Evolutionary conservation across 2,113 vertebrate species (phyloP).

Genomic region (Cryptomyrus ogoouensis): DNA sequence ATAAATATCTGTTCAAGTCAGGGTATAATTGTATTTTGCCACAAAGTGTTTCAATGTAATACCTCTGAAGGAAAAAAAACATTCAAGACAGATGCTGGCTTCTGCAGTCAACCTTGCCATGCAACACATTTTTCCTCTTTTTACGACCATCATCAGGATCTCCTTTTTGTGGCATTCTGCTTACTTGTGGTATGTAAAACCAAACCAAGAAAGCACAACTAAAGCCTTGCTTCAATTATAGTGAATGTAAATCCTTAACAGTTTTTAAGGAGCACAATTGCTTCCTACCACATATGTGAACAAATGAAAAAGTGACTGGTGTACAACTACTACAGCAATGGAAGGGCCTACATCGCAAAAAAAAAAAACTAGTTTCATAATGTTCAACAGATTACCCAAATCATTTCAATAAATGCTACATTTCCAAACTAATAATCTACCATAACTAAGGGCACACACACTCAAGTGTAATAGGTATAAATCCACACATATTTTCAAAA

Average conservation of each 20-base stretch:
- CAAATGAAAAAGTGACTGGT: neutral
- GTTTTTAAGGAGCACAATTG: neutral
- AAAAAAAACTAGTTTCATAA: neutral
- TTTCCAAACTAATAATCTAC: neutral
- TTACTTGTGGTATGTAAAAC: conserved; percentile 12
- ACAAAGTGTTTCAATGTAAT: neutral
- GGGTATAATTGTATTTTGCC: neutral
- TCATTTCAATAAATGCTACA: neutral
- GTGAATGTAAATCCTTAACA: conserved; percentile 1
- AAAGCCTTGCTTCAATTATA: conserved; percentile 16
- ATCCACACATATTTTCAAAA: neutral
- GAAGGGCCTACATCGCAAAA: neutral
- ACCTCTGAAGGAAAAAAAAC: neutral
- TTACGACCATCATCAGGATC: conserved; percentile 1
- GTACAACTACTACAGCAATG: neutral
- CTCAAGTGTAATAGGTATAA: neutral
- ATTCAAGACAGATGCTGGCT: neutral
- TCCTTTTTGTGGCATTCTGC: conserved; percentile 7
- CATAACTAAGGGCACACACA: neutral
- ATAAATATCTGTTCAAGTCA: neutral
- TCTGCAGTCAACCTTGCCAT: neutral
- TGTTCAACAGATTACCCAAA: neutral
- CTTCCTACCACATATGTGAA: neutral
- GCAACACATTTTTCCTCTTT: neutral
- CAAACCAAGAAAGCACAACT: conserved; percentile 2